phyloP scores from a whole-genome alignment of 2,113 vertebrate species.

The Chrysemys picta region DNA sequence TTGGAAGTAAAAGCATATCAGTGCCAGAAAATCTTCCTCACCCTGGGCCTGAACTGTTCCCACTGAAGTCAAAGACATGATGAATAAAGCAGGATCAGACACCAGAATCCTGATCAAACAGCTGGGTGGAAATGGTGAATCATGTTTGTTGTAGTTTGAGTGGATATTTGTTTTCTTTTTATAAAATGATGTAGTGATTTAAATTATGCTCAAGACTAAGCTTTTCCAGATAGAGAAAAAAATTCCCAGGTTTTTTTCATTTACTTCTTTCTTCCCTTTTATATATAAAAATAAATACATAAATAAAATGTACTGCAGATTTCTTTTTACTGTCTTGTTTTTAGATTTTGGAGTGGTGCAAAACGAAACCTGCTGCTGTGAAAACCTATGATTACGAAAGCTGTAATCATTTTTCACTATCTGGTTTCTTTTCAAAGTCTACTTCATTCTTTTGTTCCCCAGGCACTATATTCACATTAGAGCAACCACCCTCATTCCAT shows the following conservation, averaged over 20 bases:
- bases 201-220: slow-evolving; percentile 22
- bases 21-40: neutral
- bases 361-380: slow-evolving; percentile 60
- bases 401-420: slow-evolving; percentile 53
- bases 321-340: neutral
- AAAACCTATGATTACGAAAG: slow-evolving; percentile 56
- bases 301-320: neutral
- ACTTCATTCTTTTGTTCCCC: slow-evolving; percentile 67
- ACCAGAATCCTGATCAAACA: neutral
- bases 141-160: slow-evolving; percentile 1
- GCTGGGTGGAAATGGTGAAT: neutral
- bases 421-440: slow-evolving; percentile 48
- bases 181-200: slow-evolving; percentile 5
- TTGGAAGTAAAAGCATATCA: neutral
- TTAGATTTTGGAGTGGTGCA: slow-evolving; percentile 51
- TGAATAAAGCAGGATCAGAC: neutral
- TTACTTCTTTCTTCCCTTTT: neutral
- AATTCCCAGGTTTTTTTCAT: fast-evolving
- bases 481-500: slow-evolving; percentile 45
- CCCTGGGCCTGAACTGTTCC: neutral
- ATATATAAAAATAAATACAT: neutral
- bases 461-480: slow-evolving; percentile 22
- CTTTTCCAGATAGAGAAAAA: slow-evolving; percentile 15
- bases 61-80: fast-evolving
- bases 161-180: slow-evolving; percentile 25